Evolutionary conservation across 2,113 vertebrate genomes (phyloP), one percentile per base, ranked within the genome.

Genomic region (Jacana jacana): DNA sequence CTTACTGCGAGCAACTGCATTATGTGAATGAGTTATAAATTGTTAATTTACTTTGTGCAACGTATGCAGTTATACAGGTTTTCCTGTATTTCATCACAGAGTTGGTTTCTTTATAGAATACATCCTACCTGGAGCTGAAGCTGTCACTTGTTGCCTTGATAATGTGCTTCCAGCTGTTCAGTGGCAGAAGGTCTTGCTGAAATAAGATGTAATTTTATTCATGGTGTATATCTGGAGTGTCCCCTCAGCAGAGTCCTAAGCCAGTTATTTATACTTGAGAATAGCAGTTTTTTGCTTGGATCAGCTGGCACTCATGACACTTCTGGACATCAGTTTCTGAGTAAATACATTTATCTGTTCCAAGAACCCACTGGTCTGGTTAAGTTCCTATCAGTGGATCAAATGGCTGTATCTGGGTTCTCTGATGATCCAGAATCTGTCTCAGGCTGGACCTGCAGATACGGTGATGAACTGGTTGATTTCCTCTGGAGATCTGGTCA

Each of bases 21-120:
- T 80, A 86, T 33, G 44, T 66, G 87, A 85, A 87, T 24, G 52
- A 89, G 27, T 24, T 83, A 70, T 73, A 88, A 90, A 88, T 94
- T 78, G 76, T 58, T 95, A 61, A 86, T 92, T 91, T 93, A 78
- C n/a, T 91, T 93, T 60, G 72, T 73, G 86, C 81, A 93, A 57
- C 1, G 1, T 81, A 86, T 66, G 89, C 88, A 95, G 88, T 91
- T 81, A 70, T 70, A 93, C 88, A 94, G 88, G 82, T 95, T 94
- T 92, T 86, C 79, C 64, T 35, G 17, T n/a, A 39, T 88, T 95
- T 83, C 71, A 60, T 80, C 72, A 85, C 37, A 55, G 58, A 81
- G 71, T 15, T 90, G 51, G 46, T 88, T 94, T 94, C 85, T 70
- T 55, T 91, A 48, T 4, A 63, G 70, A 85, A 88, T 52, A 30